Base-by-base conservation (phyloP, 2,113 vertebrate species). In the Cynocephalus volans region DNA sequence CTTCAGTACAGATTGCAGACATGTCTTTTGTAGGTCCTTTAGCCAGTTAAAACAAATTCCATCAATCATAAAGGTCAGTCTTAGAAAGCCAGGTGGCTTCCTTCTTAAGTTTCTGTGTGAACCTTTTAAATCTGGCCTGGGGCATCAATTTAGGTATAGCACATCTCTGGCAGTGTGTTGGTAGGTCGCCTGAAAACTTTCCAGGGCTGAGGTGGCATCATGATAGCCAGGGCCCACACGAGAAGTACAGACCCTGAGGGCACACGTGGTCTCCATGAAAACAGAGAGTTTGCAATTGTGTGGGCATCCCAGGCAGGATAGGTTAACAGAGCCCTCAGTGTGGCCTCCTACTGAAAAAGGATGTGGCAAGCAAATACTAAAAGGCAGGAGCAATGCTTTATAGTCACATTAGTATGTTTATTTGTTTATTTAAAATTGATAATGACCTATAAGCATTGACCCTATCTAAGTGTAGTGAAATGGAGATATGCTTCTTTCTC, bases 401-500 rank as follows among this genome's bases (percentile, higher is more conserved):
- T 28, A 94, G 86, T 67, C 36, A 96, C 28, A 62, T 84, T 48
- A 56, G 84, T 41, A 70, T 56, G 5, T 76, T 88, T 85, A 45
- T 56, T 75, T 64, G 28, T 84, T 10, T 86, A n/a, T 33, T 88
- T 80, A 93, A 96, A 94, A 97, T 97, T 97, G 97, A 96, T 92
- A 97, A 96, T 90, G 91, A 69, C 17, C 33, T 52, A 48, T 79
- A 73, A 93, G 96, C 94, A 96, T 98, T 98, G 92, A 92, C 60
- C 89, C 95, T 98, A 89, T 89, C 98, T 97, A 96, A 97, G 95
- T 88, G 95, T 97, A 97, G 97, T 98, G 69, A 87, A 65, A 94
- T 98, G 93, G 75, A 98, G 95, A 97, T 98, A 89, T 98, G 93
- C 72, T 93, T 97, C 79, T 97, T 97, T 31, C 64, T 89, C 18